Percentiles rank a stretch among this genome's conserved stretches.
Evolutionary conservation across 2,888 invertebrate species (phyloP).

Genomic region (Diadegma fenestrale): DNA sequence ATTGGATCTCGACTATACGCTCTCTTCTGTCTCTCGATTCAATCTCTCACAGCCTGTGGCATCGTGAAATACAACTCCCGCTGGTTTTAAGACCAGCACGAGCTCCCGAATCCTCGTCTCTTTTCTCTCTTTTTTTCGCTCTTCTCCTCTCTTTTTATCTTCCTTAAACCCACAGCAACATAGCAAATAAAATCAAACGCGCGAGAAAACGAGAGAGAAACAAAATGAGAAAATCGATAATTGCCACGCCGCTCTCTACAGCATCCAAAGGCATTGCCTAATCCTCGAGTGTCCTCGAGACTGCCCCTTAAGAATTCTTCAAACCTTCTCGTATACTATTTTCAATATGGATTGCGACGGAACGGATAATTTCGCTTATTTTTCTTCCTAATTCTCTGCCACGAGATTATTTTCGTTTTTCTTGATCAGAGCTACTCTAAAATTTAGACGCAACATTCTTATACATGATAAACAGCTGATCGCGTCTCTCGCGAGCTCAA

Average conservation of each 20-base stretch:
- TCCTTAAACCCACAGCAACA: constrained; percentile 45
- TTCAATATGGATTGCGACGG: constrained; percentile 56
- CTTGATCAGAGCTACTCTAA: too few species aligned
- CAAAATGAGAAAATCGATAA: constrained; percentile 66
- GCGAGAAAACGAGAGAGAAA: constrained; percentile 44
- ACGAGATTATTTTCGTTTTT: too few species aligned
- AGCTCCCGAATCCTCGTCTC: constrained; percentile 58
- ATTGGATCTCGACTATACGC: constrained; percentile 56
- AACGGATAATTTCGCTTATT: constrained; percentile 50
- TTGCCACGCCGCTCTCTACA: constrained; percentile 50
- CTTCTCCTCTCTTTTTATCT: constrained; percentile 18
- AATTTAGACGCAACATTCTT: too few species aligned
- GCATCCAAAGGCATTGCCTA: constrained; percentile 48
- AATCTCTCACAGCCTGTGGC: constrained; percentile 54
- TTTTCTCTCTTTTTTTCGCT: not conserved
- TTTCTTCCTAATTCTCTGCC: constrained; percentile 31
- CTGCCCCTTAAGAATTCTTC: constrained; percentile 46
- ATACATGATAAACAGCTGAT: too few species aligned
- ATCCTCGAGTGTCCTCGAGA: constrained; percentile 60
- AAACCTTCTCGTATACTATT: constrained; percentile 8
- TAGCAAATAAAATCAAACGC: constrained; percentile 52
- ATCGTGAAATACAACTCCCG: constrained; percentile 54
- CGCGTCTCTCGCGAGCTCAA: too few species aligned
- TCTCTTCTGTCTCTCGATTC: constrained; percentile 52
- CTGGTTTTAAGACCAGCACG: constrained; percentile 49